Evolutionary conservation across 2,797 vertebrate species (phyloP), one percentile per base, ranked within the genome.

Genomic region (Fistularia commersonii): DNA sequence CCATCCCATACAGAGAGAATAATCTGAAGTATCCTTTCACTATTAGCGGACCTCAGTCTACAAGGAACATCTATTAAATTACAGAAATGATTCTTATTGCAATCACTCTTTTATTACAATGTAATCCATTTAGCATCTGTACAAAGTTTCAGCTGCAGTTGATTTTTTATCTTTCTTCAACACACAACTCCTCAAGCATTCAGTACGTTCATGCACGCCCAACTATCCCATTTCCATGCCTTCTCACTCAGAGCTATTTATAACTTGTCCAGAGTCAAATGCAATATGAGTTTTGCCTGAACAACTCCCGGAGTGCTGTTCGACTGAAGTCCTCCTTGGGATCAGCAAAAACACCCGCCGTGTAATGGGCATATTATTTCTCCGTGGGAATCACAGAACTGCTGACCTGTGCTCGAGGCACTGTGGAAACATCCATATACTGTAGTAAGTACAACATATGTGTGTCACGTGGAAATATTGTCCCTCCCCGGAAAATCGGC

Each of bases 201-300:
- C 46, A 63, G 55, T 69, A 51, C 41, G 44, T 57, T 47, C 58
- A 41, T 66, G 64, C 52, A 64, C 61, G 74, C 76, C 57, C 73
- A 71, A 74, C 72, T 5, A 70, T 73, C 77, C 80, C 69, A 5
- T 78, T 81, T 79, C 69, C 77, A 76, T 76, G 81, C 69, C 75
- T 74, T 64, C 63, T 83, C 72, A 45, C 57, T 76, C 71, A 36
- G 50, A 45, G 74, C 86, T 91, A 89, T 90, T 86, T 88, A 80
- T 90, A 90, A 59, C 71, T 37, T 51, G 44, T 23, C 54, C 31
- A 45, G 43, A 46, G 31, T 81, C 54, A 74, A 87, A 83, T 81
- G 72, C 81, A 78, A 85, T 71, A 69, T 76, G 67, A 82, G 83
- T 58, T 82, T 76, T 78, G 85, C 79, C 77, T 87, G 81, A 85